Conservation (phyloP, 2,797 vertebrate genomes). For the Rallus crepitans region DNA sequence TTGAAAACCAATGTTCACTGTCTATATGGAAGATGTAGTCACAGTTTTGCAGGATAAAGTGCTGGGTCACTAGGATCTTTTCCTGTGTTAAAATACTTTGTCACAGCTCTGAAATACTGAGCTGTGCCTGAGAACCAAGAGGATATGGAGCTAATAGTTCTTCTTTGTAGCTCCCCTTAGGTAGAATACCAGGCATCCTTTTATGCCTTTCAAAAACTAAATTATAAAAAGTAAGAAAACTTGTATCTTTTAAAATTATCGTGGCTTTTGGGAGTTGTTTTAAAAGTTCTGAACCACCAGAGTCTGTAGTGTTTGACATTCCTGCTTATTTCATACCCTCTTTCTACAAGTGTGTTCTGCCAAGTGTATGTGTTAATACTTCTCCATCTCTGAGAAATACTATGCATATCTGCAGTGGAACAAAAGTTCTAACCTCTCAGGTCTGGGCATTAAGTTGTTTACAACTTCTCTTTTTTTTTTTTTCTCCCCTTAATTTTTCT, state of each 20-base stretch:
- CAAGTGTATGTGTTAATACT: neutral
- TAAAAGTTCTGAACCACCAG: neutral
- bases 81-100: neutral
- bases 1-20: neutral
- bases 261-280: neutral
- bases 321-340: neutral
- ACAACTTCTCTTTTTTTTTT: neutral
- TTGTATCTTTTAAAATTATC: neutral
- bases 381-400: neutral
- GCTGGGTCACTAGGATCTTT: neutral
- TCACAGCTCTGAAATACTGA: neutral
- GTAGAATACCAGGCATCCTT: neutral
- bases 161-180: neutral
- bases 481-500: neutral
- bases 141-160: neutral
- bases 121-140: neutral
- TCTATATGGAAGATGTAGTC: neutral
- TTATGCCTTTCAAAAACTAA: neutral
- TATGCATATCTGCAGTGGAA: neutral
- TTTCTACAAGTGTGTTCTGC: neutral
- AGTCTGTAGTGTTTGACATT: neutral
- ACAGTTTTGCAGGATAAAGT: neutral
- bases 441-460: neutral
- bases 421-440: neutral
- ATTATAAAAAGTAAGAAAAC: neutral